Conservation (phyloP, 2,113 vertebrate genomes). For the Oreocharis arfaki region DNA sequence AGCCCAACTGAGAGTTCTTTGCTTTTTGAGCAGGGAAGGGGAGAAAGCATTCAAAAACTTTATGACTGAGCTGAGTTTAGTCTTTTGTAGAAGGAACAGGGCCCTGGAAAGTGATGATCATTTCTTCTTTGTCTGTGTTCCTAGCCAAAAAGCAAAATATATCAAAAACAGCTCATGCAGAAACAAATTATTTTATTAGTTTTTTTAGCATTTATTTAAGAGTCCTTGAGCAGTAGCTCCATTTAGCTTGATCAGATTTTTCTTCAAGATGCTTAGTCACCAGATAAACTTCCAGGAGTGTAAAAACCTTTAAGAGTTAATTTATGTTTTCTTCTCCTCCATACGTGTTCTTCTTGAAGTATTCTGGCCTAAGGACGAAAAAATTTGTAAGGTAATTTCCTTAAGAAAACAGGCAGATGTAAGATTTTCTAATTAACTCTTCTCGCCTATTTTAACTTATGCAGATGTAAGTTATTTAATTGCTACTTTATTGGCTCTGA, state of each 20-base stretch:
- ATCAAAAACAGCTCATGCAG: neutral
- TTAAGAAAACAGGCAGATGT: constrained; percentile 23
- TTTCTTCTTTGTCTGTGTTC: neutral
- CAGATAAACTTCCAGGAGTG: neutral
- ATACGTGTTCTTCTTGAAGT: neutral
- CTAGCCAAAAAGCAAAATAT: neutral
- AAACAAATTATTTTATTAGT: neutral
- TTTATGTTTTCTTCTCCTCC: neutral
- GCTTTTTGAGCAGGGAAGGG: neutral
- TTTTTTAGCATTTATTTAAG: neutral
- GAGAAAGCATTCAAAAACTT: neutral
- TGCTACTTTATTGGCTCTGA: constrained; percentile 38
- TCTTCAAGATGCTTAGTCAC: neutral
- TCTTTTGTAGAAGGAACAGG: neutral
- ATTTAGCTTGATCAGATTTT: neutral
- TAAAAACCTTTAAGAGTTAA: neutral
- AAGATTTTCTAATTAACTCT: constrained; percentile 45
- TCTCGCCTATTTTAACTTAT: constrained; percentile 1
- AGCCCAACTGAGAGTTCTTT: neutral
- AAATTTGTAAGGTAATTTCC: constrained; percentile 19
- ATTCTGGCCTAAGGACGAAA: neutral
- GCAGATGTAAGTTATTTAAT: constrained; percentile 53
- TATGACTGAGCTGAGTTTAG: neutral
- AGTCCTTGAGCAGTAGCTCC: neutral
- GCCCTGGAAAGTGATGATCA: neutral